These are phyloP conservation scores for Onychorhynchus coronatus DNA, from an alignment of 2,113 vertebrate species.

Conservation along the genomic window DNA sequence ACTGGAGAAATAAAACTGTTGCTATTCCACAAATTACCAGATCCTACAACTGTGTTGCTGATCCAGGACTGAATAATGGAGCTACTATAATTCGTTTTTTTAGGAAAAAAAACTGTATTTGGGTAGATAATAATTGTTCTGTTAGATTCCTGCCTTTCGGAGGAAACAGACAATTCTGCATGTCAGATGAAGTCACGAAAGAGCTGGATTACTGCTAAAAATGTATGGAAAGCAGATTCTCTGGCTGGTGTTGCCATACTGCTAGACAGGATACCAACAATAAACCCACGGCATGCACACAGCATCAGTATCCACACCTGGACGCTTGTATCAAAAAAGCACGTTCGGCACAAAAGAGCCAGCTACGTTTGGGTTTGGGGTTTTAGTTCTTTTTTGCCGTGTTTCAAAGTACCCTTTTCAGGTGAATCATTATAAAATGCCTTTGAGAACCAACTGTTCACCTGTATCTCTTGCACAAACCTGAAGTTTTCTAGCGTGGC, in stretches of 20 bases:
- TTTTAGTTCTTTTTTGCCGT: neutral
- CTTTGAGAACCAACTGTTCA: neutral
- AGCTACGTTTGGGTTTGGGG: neutral
- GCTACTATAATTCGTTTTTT: neutral
- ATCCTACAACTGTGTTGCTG: neutral
- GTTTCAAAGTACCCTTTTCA: neutral
- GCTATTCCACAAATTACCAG: neutral
- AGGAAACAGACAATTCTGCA: neutral
- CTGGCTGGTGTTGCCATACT: rapidly evolving
- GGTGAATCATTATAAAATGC: neutral
- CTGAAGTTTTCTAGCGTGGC: neutral
- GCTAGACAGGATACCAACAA: neutral
- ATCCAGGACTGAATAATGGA: neutral
- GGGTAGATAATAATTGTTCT: neutral
- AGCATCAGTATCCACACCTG: neutral
- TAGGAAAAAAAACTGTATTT: neutral
- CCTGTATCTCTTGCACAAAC: neutral
- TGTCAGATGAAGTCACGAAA: neutral
- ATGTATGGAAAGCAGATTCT: neutral
- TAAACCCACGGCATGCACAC: neutral
- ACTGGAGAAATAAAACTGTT: neutral
- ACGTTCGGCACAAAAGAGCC: neutral
- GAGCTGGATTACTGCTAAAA: neutral
- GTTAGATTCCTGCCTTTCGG: neutral
- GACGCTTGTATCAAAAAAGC: neutral